Percentiles rank a stretch among this genome's conserved stretches.
Evolutionary conservation across 2,888 invertebrate genomes (phyloP).

Genomic region (Lysandra coridon): DNA sequence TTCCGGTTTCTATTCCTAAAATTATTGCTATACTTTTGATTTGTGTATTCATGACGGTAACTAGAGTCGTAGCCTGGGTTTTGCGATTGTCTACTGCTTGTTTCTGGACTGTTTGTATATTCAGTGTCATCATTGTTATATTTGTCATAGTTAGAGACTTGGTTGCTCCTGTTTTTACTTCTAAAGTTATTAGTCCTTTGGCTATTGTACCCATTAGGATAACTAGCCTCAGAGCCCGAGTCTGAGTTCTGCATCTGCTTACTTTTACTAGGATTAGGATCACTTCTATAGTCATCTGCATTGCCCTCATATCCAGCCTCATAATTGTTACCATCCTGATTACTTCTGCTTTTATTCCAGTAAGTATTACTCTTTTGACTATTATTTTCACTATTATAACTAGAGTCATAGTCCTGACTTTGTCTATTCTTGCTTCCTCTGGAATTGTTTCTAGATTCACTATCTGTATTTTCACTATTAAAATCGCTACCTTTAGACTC

Average conservation of each 20-base stretch:
- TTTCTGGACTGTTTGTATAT: not conserved
- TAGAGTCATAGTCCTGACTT: slow-evolving; percentile 40
- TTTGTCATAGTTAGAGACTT: not conserved
- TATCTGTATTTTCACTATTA: slow-evolving; percentile 2
- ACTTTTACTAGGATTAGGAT: not conserved
- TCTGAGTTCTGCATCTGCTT: not conserved
- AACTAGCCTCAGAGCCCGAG: not conserved
- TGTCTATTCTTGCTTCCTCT: not conserved
- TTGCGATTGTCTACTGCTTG: not conserved
- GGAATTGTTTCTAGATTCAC: not conserved
- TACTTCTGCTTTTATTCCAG: slow-evolving; percentile 37
- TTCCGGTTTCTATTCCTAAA: not conserved
- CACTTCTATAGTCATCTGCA: not conserved
- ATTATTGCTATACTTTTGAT: slow-evolving; percentile 6
- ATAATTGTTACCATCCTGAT: slow-evolving; percentile 17
- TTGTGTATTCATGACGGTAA: slow-evolving; percentile 8
- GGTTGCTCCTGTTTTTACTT: slow-evolving; percentile 14
- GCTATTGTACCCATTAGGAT: not conserved
- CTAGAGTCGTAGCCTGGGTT: not conserved
- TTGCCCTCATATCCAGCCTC: not conserved
- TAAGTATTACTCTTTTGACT: slow-evolving; percentile 37
- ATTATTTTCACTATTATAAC: slow-evolving; percentile 42
- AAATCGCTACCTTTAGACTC: not conserved
- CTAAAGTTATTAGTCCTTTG: not conserved
- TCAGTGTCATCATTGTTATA: not conserved